Evolutionary conservation across 2,888 invertebrate species (phyloP).

Genomic region (Phortica magna): DNA sequence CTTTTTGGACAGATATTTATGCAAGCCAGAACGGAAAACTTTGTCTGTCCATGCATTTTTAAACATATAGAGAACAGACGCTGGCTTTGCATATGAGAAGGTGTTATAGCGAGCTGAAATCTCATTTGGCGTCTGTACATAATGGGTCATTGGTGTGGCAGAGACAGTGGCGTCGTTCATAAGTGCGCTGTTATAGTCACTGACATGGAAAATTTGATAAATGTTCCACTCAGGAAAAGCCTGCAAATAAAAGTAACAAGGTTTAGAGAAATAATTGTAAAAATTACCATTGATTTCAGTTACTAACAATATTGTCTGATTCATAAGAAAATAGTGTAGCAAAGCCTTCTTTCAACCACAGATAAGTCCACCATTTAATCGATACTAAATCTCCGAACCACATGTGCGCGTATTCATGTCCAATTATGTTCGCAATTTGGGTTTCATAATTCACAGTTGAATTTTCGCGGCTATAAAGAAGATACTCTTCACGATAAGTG

Average conservation of each 20-base stretch:
- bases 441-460: slow-evolving; percentile 69
- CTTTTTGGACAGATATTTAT: slow-evolving; percentile 59
- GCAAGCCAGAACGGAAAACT: slow-evolving; percentile 58
- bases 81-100: slow-evolving; percentile 89
- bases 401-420: slow-evolving; percentile 84
- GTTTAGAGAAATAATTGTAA: background rate
- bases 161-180: slow-evolving; percentile 51
- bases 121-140: slow-evolving; percentile 89
- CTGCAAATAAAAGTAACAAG: slow-evolving; percentile 64
- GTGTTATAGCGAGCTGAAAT: slow-evolving; percentile 89
- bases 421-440: slow-evolving; percentile 80
- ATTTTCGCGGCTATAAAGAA: slow-evolving; percentile 66
- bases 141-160: slow-evolving; percentile 83
- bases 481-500: slow-evolving; percentile 79
- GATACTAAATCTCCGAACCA: slow-evolving; percentile 90
- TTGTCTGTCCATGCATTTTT: slow-evolving; percentile 61
- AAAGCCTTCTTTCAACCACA: slow-evolving; percentile 88
- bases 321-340: slow-evolving; percentile 73
- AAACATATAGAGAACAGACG: slow-evolving; percentile 61
- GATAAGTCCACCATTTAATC: slow-evolving; percentile 84
- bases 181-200: slow-evolving; percentile 80
- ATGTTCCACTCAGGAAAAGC: slow-evolving; percentile 83
- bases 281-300: background rate
- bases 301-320: slow-evolving; percentile 60
- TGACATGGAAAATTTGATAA: slow-evolving; percentile 85